phyloP scores from a whole-genome alignment of 2,113 vertebrate genomes.

The Setophaga kirtlandii region DNA sequence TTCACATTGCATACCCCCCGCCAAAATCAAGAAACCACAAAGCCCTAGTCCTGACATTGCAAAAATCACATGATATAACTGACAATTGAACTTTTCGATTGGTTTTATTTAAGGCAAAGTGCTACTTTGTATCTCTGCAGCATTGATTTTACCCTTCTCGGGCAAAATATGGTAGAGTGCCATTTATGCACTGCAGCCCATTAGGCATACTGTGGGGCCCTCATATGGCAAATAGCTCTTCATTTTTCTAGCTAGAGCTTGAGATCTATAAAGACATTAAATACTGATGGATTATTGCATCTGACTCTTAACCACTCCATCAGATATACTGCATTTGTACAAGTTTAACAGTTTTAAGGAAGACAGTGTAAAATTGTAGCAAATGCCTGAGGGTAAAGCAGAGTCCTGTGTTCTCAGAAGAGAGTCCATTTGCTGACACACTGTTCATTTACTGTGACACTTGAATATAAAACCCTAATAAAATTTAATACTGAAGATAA shows the following conservation, averaged over 20 bases:
- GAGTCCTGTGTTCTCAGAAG: background rate
- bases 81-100: background rate
- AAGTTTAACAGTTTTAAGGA: background rate
- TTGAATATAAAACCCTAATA: background rate
- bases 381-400: background rate
- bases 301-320: background rate
- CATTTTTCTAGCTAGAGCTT: background rate
- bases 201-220: background rate
- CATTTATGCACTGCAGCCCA: background rate
- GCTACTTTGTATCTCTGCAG: background rate
- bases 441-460: constrained; percentile 25
- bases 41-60: background rate
- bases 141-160: background rate
- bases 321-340: background rate
- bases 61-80: background rate
- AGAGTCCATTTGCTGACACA: background rate
- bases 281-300: background rate
- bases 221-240: background rate
- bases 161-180: background rate
- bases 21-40: accelerated
- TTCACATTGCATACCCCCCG: accelerated
- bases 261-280: background rate
- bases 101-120: background rate
- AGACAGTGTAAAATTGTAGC: background rate
- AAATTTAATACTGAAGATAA: background rate